These are phyloP conservation scores for Stictocephala bisonia DNA, from an alignment of 2,888 invertebrate species.

Conservation along the genomic window DNA sequence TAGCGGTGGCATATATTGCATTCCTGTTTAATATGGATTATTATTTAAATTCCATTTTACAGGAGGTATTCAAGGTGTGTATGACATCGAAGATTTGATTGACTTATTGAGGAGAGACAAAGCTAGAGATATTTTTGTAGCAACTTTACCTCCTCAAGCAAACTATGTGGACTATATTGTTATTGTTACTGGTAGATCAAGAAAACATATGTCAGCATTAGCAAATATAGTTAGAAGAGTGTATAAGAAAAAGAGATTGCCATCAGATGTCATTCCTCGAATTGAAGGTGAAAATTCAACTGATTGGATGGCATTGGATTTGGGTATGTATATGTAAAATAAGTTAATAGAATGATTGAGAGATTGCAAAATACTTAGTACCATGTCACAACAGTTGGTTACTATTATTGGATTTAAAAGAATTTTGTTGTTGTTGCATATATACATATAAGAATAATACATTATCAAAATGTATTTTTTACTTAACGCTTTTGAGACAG, in stretches of 20 bases:
- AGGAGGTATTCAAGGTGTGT: constrained; percentile 89
- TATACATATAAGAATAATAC: too few species aligned
- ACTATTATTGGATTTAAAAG: too few species aligned
- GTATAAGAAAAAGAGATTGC: constrained; percentile 77
- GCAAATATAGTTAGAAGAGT: constrained; percentile 80
- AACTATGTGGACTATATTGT: constrained; percentile 89
- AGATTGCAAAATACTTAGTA: too few species aligned
- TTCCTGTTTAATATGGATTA: neutral
- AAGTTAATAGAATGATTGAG: too few species aligned
- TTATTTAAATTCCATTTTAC: constrained; percentile 58
- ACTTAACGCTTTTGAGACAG: too few species aligned
- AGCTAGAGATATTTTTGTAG: constrained; percentile 83
- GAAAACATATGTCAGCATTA: constrained; percentile 78
- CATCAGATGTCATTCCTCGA: constrained; percentile 75
- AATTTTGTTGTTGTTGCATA: too few species aligned
- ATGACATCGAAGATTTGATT: constrained; percentile 88
- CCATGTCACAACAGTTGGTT: too few species aligned
- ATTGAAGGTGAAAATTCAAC: constrained; percentile 81
- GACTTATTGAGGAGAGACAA: constrained; percentile 81
- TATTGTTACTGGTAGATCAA: constrained; percentile 79
- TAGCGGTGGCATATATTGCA: too few species aligned
- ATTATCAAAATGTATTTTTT: too few species aligned
- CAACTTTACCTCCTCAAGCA: constrained; percentile 76
- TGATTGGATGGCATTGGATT: constrained; percentile 91
- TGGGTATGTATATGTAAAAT: too few species aligned